Evolutionary conservation across 2,888 invertebrate genomes (phyloP), one percentile per base, ranked within the genome.

Genomic region (Halocaridina rubra): DNA sequence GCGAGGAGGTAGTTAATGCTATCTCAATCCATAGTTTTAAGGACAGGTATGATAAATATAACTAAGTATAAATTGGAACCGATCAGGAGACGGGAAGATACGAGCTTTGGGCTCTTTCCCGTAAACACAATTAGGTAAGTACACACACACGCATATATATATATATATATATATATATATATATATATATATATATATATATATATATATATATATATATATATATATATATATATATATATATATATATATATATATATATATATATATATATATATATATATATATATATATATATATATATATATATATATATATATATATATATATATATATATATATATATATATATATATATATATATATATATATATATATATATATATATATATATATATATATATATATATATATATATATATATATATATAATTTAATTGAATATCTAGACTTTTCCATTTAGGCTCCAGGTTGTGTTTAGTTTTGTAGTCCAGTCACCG

Each of bases 241-340:
- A 75, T 75, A 39, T 75, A 75, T 75, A 39, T 75, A 75, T 75
- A 75, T 75, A 75, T 75, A 75, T 75, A 75, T 75, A 75, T 75
- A 75, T 75, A 75, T 75, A 75, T 75, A 75, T 75, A 75, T 75
- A 75, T 75, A 75, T 75, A 75, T 75, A 75, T 75, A 75, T 75
- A 75, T 75, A 75, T 75, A 75, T 75, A 75, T 75, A 75, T 75
- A 75, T 75, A 75, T 75, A 75, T 75, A 75, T 75, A 75, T 75
- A 75, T 75, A 75, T 75, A 75, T 75, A 46, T 75, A 33, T 29
- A 74, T 74, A 74, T 74, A 33, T 74, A 74, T 74, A 74, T 74
- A 74, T 74, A 74, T 39, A 74, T 33, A 33, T 33, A 74, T 33
- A 74, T 30, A 39, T 39, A 74, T 74, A 74, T 74, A 33, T 74